These are phyloP conservation scores for Drosophila orena DNA, from an alignment of 1,140 invertebrate species.

Conservation along the genomic window DNA sequence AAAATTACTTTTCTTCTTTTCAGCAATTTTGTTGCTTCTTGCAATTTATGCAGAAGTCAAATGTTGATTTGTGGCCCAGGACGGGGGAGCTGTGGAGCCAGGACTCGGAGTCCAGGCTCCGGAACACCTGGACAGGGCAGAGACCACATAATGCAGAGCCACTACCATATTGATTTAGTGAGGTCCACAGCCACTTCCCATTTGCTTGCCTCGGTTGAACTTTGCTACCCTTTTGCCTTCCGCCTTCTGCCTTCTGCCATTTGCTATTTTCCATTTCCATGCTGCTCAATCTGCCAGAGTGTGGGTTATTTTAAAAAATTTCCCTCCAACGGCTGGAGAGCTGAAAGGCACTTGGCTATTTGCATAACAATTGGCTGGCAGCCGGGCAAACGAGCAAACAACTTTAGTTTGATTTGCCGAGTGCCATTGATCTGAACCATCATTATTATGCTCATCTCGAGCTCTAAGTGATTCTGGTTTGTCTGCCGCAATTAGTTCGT, in stretches of 20 bases:
- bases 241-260: conserved; percentile 24
- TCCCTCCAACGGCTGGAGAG: conserved; percentile 54
- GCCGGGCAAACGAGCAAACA: conserved; percentile 49
- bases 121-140: conserved; percentile 6
- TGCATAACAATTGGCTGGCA: conserved; percentile 76
- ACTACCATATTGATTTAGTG: conserved; percentile 75
- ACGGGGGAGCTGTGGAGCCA: background rate
- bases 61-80: conserved; percentile 76
- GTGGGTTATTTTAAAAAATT: conserved; percentile 66
- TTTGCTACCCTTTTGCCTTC: conserved; percentile 9
- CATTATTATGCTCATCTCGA: conserved; percentile 38
- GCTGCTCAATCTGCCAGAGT: conserved; percentile 9
- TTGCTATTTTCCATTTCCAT: conserved; percentile 2
- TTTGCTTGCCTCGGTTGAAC: conserved; percentile 15
- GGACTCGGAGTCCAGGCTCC: background rate
- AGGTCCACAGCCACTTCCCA: conserved; percentile 26
- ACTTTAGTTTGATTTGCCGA: conserved; percentile 57
- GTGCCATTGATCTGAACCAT: conserved; percentile 42
- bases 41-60: conserved; percentile 83
- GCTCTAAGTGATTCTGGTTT: conserved; percentile 28
- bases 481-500: conserved; percentile 26
- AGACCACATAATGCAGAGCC: conserved; percentile 28
- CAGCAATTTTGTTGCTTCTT: conserved; percentile 78
- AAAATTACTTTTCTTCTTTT: conserved; percentile 75
- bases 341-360: conserved; percentile 65